Evolutionary conservation across 2,888 invertebrate genomes (phyloP).

Genomic region (Orthosia cruda): DNA sequence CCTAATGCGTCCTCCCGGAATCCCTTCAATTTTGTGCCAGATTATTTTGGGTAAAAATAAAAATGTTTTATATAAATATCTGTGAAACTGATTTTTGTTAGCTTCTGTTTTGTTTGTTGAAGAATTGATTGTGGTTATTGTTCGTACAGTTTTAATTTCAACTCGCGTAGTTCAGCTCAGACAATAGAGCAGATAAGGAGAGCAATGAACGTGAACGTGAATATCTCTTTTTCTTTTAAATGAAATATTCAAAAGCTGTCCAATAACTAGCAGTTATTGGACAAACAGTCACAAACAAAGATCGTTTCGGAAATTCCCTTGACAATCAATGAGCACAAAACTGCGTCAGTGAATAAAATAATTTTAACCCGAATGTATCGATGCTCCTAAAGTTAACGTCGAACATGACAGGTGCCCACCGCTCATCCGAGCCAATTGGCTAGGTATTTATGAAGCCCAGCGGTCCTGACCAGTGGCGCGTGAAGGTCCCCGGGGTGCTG

Average conservation of each 20-base stretch:
- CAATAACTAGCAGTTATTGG: constrained; percentile 3
- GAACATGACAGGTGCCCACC: constrained; percentile 48
- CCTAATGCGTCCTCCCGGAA: constrained; percentile 79
- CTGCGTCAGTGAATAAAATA: constrained; percentile 46
- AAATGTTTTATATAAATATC: constrained; percentile 64
- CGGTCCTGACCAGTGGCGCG: constrained; percentile 64
- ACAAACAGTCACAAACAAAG: constrained; percentile 43
- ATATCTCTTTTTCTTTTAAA: not conserved
- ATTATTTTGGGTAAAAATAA: constrained; percentile 76
- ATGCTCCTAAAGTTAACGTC: constrained; percentile 48
- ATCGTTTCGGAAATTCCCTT: constrained; percentile 20
- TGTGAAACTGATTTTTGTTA: constrained; percentile 65
- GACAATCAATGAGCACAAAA: constrained; percentile 33
- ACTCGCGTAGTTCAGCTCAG: constrained; percentile 4
- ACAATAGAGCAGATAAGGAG: constrained; percentile 30
- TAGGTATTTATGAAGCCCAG: constrained; percentile 62
- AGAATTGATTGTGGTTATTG: constrained; percentile 39
- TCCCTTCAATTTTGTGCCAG: constrained; percentile 75
- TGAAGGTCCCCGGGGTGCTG: constrained; percentile 62
- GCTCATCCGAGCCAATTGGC: constrained; percentile 63
- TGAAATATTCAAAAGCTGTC: not conserved
- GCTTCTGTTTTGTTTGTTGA: constrained; percentile 51
- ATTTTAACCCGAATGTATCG: constrained; percentile 42
- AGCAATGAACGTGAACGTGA: constrained; percentile 12
- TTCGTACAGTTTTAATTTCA: constrained; percentile 25